Evolutionary conservation across 1,140 invertebrate genomes (phyloP), one percentile per base, ranked within the genome.

Genomic region (Telenomus remus): DNA sequence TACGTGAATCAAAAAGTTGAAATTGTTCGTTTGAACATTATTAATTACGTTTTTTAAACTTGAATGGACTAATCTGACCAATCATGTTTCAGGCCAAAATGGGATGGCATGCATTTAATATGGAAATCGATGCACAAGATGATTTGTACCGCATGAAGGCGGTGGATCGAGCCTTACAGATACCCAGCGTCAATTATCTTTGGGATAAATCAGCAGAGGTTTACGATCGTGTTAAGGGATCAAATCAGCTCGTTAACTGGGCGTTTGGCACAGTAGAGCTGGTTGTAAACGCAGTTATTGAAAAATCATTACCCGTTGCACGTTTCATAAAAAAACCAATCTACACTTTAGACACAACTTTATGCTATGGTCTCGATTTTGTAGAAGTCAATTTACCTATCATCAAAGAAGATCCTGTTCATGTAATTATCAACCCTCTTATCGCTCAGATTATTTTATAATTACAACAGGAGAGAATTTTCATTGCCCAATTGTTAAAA

Each of bases 351-450:
- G 86, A 86, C 49, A 84, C 82, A 70, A 85, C 81, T 10, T 59
- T 87, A 10, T 86, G 85, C 59, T 82, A 84, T 53, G 85, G 84
- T 7, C 69, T 87, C 16, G 81, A 85, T 66, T 85, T 84, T 55
- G 79, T 86, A 1, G 83, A 84, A 79, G 68, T 85, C 5, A 85
- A 83, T 44, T 33, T 87, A 10, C 85, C 85, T 1, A 82, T 86
- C 39, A 82, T 87, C n/a, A 86, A 86, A 51, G 80, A 86, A 73
- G 79, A 82, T 51, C 85, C 86, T 3, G 73, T 81, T 63, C 75
- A 85, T 68, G 85, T 86, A 73, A 64, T 53, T 54, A 27, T 43
- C 49, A 14, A 27, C 19, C 16, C 12, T 44, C n/a, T 46, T 27
- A 39, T 47, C 19, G 48, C 39, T 33, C 10, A n/a, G 6, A 6